Conservation (phyloP, 2,888 invertebrate species). For the Polydrusus tereticollis region DNA sequence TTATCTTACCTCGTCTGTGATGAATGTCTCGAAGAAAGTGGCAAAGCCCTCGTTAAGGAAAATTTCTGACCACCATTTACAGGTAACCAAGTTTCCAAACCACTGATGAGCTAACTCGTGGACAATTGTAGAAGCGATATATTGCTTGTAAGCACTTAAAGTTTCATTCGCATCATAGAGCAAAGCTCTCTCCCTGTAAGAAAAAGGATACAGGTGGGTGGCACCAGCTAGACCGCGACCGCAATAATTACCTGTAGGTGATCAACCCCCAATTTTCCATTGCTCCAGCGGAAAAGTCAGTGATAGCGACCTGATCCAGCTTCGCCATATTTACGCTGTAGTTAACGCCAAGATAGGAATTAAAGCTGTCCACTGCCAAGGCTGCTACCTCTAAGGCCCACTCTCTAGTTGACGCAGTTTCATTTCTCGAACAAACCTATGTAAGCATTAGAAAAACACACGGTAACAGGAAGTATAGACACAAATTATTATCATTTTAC, state of each 20-base stretch:
- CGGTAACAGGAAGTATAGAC: neutral
- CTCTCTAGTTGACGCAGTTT: constrained; percentile 37
- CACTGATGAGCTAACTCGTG: constrained; percentile 89
- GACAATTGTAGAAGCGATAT: constrained; percentile 76
- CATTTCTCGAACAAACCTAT: constrained; percentile 53
- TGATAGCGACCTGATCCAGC: constrained; percentile 87
- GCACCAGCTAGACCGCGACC: no score
- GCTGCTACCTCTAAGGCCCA: constrained; percentile 52
- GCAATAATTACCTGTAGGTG: constrained; percentile 75
- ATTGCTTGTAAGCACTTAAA: constrained; percentile 73
- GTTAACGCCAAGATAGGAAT: constrained; percentile 51
- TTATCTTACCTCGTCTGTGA: constrained; percentile 47
- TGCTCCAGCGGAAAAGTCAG: constrained; percentile 86
- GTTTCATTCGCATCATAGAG: constrained; percentile 68
- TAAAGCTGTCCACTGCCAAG: constrained; percentile 47
- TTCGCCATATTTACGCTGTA: constrained; percentile 72
- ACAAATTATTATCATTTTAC: neutral
- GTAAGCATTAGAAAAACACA: neutral
- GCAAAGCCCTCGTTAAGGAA: constrained; percentile 86
- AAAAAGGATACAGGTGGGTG: neutral
- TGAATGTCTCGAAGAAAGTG: constrained; percentile 79
- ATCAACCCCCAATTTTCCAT: constrained; percentile 95
- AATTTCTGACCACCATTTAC: constrained; percentile 81
- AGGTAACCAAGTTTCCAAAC: constrained; percentile 85
- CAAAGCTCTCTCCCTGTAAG: constrained; percentile 71